phyloP scores from a whole-genome alignment of 2,888 invertebrate species.

The Hydroisotoma schaefferi region DNA sequence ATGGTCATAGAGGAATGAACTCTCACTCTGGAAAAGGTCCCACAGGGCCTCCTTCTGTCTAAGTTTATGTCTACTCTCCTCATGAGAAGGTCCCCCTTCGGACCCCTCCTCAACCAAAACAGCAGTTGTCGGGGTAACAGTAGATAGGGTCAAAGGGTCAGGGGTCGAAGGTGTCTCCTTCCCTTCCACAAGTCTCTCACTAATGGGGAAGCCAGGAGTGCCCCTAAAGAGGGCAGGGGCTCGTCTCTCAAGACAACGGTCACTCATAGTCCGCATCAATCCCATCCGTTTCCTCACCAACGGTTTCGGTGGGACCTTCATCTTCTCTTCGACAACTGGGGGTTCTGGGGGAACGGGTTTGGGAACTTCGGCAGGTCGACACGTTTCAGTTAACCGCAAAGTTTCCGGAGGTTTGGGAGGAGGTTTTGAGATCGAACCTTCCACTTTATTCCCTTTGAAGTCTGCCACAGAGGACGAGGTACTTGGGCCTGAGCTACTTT shows the following conservation, averaged over 20 bases:
- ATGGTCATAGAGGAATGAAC: constrained; percentile 61
- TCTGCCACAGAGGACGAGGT: constrained; percentile 7
- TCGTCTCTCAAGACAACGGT: constrained; percentile 50
- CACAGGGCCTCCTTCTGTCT: constrained; percentile 57
- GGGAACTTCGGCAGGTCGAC: constrained; percentile 12
- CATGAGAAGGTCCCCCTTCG: not conserved
- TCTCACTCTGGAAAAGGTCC: constrained; percentile 63
- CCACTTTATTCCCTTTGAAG: constrained; percentile 16
- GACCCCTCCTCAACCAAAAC: not conserved
- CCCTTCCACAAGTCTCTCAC: constrained; percentile 43
- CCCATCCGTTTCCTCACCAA: constrained; percentile 44
- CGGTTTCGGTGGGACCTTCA: constrained; percentile 31
- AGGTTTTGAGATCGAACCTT: not conserved
- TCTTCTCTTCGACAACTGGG: too few relatives aligned
- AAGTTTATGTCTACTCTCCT: constrained; percentile 31
- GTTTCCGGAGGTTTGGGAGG: not conserved
- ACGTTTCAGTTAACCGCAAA: constrained; percentile 16
- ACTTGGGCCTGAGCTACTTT: constrained; percentile 25
- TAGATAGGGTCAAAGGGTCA: not conserved
- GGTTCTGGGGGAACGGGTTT: not conserved
- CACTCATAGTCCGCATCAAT: constrained; percentile 51
- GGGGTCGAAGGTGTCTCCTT: constrained; percentile 21
- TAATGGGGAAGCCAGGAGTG: constrained; percentile 38
- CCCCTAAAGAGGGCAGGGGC: constrained; percentile 44
- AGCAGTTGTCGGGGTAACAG: not conserved